Base-by-base conservation (phyloP, 2,113 vertebrate species). In the Sprattus sprattus region DNA sequence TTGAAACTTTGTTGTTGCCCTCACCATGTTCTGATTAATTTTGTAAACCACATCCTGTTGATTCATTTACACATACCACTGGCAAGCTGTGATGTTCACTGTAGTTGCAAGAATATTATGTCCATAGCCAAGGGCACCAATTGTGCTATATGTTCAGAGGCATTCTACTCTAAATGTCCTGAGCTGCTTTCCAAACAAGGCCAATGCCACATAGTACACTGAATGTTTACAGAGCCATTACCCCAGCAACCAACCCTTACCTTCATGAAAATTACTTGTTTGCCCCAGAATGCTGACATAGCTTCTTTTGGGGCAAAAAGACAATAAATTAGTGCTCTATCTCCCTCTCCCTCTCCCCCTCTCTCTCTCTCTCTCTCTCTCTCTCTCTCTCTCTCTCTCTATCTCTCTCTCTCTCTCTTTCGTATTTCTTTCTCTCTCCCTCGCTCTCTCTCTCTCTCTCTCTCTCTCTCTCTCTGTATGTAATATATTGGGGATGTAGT, bases 211-310 rank as follows among this genome's bases (percentile, higher is more conserved):
- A 28, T 71, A 13, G 6, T 28, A 28, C 64, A 71, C 2, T 25
- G 25, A 81, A 78, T 87, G 81, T 67, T 82, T 20, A 85, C 78
- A 71, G 44, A 45, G 25, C 15, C 50, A 87, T 87, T 67, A 45
- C 3, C 1, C 32, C 13, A 22, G 1, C 39, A 39, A 39, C 39
- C 39, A 71, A 6, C 46, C 2, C 6, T 28, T 50, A 39, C 78
- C 81, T 67, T 85, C 85, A 84, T 86, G 82, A 86, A 84, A 85
- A 87, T 86, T 86, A 64, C 85, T 16, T 87, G 52, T 82, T 87
- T 25, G 45, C 15, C 85, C 49, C 46, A 86, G 60, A 32, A 85
- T 82, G 85, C 67, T 85, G 87, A 88, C 89, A 82, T 45, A 47
- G 85, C 82, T 32, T 44, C 64, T 88, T 89, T 54, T 84, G 49